Percentiles rank a stretch among this genome's conserved stretches.
phyloP scores from a whole-genome alignment of 2,888 invertebrate genomes.

The Muscina levida region DNA sequence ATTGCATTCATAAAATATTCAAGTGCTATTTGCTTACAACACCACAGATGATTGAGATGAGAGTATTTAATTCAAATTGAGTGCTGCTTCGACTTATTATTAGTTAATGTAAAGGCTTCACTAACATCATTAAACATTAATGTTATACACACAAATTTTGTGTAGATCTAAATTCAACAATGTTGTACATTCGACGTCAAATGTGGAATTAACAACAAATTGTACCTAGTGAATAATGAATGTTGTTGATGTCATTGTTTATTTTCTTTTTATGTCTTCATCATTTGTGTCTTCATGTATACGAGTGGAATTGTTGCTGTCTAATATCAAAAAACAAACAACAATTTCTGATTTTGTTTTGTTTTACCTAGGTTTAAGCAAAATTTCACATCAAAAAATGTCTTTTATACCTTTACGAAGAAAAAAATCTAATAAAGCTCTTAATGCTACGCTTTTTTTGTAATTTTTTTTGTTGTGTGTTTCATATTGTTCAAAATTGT shows the following conservation, averaged over 20 bases:
- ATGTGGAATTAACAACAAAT: conserved; percentile 16
- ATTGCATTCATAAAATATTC: no score
- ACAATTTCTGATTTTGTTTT: conserved; percentile 9
- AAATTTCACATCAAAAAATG: conserved; percentile 34
- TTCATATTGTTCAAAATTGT: conserved; percentile 10
- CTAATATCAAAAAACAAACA: conserved; percentile 37
- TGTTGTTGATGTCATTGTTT: conserved; percentile 9
- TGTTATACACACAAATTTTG: conserved; percentile 16
- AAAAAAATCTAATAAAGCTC: conserved; percentile 56
- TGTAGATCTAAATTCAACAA: no score
- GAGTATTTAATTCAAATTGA: no score
- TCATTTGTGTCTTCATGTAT: no score
- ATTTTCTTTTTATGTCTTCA: not conserved
- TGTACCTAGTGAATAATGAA: no score
- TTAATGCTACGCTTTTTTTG: conserved; percentile 38
- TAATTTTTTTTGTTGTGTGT: conserved; percentile 21
- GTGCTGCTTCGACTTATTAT: no score
- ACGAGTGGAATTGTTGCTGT: no score
- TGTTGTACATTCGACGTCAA: no score
- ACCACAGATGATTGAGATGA: no score
- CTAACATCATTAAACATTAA: conserved; percentile 17
- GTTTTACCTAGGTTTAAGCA: conserved; percentile 33
- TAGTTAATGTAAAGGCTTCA: conserved; percentile 24
- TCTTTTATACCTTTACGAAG: conserved; percentile 30
- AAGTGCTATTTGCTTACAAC: no score